phyloP scores from a whole-genome alignment of 2,797 vertebrate species.

The Coregonus suidteri region DNA sequence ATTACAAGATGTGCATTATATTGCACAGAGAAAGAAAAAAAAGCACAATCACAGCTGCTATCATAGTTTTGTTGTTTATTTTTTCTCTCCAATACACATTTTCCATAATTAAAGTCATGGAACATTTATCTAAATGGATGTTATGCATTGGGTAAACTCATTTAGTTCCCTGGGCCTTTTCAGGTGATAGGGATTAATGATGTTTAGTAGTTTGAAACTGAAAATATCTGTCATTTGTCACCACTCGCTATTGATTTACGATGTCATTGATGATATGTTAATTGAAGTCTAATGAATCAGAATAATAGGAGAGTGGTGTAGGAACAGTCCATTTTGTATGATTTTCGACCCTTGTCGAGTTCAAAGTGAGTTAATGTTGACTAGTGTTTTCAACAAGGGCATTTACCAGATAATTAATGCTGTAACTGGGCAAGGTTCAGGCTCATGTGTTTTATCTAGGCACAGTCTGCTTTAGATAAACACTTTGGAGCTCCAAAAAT shows the following conservation, averaged over 20 bases:
- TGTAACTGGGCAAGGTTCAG: constrained; percentile 45
- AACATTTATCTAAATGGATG: constrained; percentile 81
- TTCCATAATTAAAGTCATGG: constrained; percentile 74
- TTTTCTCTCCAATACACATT: constrained; percentile 53
- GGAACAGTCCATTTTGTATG: constrained; percentile 60
- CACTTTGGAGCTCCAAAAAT: constrained; percentile 69
- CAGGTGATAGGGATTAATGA: constrained; percentile 83
- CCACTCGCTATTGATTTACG: constrained; percentile 74
- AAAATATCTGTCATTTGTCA: constrained; percentile 82
- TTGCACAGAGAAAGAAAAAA: constrained; percentile 52
- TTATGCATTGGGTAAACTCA: constrained; percentile 78
- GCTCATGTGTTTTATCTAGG: constrained; percentile 53
- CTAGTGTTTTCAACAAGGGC: constrained; percentile 63
- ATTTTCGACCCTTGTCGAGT: constrained; percentile 60
- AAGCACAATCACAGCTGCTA: constrained; percentile 60
- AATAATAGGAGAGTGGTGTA: constrained; percentile 62
- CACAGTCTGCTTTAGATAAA: constrained; percentile 66
- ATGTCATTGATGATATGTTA: constrained; percentile 75
- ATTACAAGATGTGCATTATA: constrained; percentile 71
- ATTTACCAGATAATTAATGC: constrained; percentile 69
- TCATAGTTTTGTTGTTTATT: constrained; percentile 61
- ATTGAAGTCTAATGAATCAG: constrained; percentile 78
- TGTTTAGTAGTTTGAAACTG: constrained; percentile 80
- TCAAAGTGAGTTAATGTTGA: constrained; percentile 61
- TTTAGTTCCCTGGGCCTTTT: constrained; percentile 77